A percentile compares a stretch with the other conserved stretches of the same genome.
These are phyloP conservation scores for Adrianichthys oophorus DNA, from an alignment of 2,797 vertebrate genomes.

Conservation along the genomic window DNA sequence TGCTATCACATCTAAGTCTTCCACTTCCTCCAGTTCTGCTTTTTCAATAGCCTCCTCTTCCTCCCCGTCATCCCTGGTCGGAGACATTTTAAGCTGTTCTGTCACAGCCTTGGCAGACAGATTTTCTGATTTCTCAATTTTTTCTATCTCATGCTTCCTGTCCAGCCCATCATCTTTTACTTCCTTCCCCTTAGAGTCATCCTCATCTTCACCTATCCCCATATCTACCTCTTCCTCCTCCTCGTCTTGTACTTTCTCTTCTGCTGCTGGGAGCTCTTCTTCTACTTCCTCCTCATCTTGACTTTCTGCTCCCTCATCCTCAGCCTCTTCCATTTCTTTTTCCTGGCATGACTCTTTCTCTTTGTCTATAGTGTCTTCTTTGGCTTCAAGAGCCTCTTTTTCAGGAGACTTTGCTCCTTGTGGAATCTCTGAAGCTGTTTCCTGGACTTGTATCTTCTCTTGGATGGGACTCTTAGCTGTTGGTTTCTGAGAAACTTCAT, in stretches of 20 bases:
- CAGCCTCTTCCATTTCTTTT: conserved; percentile 62
- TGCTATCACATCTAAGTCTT: conserved; percentile 81
- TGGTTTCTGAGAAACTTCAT: conserved; percentile 27
- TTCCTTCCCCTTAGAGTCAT: conserved; percentile 74
- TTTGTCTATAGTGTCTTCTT: conserved; percentile 32
- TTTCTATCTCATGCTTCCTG: conserved; percentile 78
- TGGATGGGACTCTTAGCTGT: conserved; percentile 43
- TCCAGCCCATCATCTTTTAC: conserved; percentile 73
- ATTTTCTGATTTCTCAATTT: conserved; percentile 79
- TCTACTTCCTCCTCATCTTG: conserved; percentile 80
- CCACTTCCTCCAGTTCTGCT: conserved; percentile 88
- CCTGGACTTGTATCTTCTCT: conserved; percentile 50
- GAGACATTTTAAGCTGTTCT: conserved; percentile 58
- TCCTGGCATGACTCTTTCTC: conserved; percentile 54
- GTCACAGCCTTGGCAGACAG: conserved; percentile 43
- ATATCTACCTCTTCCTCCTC: conserved; percentile 70
- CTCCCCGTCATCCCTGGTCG: conserved; percentile 53
- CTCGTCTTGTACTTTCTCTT: conserved; percentile 51
- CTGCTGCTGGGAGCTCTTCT: conserved; percentile 50
- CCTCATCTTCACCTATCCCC: conserved; percentile 84
- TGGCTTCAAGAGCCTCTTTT: conserved; percentile 29
- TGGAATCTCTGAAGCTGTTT: conserved; percentile 5
- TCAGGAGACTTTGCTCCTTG: too few species aligned
- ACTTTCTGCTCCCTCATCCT: conserved; percentile 75
- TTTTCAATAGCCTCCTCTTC: conserved; percentile 84